A percentile compares a stretch with the other conserved stretches of the same genome.
Evolutionary conservation across 2,797 vertebrate species (phyloP).

Genomic region (Sphenodon punctatus): DNA sequence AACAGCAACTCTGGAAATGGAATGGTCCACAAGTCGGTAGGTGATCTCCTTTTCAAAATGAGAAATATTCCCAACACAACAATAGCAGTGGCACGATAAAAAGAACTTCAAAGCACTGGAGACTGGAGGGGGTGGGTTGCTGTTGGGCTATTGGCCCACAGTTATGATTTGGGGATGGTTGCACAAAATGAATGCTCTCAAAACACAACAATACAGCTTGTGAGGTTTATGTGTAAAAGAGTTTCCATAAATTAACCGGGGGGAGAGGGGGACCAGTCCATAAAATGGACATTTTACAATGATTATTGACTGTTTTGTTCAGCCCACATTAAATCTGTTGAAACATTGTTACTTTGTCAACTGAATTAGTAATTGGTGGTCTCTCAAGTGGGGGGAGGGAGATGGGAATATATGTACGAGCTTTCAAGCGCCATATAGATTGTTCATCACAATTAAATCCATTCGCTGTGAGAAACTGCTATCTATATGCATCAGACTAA

Average conservation of each 20-base stretch:
- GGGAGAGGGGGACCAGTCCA: no score
- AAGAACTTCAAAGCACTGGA: not conserved
- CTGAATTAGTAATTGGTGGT: slow-evolving; percentile 60
- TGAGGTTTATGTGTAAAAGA: not conserved
- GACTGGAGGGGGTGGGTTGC: not conserved
- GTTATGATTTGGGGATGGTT: not conserved
- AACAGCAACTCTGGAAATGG: not conserved
- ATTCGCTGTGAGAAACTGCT: slow-evolving; percentile 44
- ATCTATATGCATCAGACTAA: slow-evolving; percentile 60
- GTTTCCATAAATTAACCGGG: slow-evolving; percentile 48
- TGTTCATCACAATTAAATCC: slow-evolving; percentile 68
- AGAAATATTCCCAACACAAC: not conserved
- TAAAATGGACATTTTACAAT: slow-evolving; percentile 56
- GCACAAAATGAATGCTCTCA: slow-evolving; percentile 10
- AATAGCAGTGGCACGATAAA: not conserved
- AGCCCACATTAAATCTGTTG: slow-evolving; percentile 37
- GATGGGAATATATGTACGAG: slow-evolving; percentile 38
- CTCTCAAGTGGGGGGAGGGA: not conserved
- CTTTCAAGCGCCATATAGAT: slow-evolving; percentile 61
- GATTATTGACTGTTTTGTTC: slow-evolving; percentile 46
- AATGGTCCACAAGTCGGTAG: not conserved
- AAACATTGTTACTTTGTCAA: slow-evolving; percentile 65
- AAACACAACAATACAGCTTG: not conserved
- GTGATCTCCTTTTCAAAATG: not conserved
- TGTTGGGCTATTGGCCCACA: not conserved